Conservation (phyloP, 2,113 vertebrate genomes). For the Alethe castanea region DNA sequence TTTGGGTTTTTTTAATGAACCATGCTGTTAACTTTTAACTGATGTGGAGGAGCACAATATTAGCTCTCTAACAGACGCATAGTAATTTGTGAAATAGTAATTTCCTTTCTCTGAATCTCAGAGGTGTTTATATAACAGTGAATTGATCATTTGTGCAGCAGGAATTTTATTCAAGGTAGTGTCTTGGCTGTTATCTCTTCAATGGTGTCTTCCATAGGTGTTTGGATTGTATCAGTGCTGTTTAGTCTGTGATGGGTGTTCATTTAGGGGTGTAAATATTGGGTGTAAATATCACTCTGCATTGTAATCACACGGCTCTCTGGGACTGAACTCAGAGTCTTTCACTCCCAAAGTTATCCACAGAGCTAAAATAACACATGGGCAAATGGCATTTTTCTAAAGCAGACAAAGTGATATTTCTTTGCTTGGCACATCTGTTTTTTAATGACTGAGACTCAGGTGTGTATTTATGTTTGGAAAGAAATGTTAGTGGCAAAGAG, state of each 20-base stretch:
- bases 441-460: background rate
- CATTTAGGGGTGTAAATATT: constrained; percentile 43
- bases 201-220: background rate
- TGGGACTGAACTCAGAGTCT: background rate
- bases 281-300: background rate
- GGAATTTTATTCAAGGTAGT: background rate
- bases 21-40: background rate
- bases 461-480: background rate
- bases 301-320: constrained; percentile 3
- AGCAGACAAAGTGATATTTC: background rate
- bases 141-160: constrained; percentile 16
- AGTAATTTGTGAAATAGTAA: constrained; percentile 8
- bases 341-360: background rate
- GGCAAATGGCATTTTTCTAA: background rate
- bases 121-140: background rate
- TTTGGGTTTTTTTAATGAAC: background rate
- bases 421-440: background rate
- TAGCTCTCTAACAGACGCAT: background rate
- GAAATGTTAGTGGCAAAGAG: background rate
- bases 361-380: background rate
- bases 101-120: constrained; percentile 1
- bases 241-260: constrained; percentile 5
- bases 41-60: background rate
- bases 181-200: constrained; percentile 4
- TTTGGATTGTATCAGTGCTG: background rate